A percentile compares a stretch with the other conserved stretches of the same genome.
phyloP scores from a whole-genome alignment of 1,140 invertebrate species.

The Bombus pyrosoma region DNA sequence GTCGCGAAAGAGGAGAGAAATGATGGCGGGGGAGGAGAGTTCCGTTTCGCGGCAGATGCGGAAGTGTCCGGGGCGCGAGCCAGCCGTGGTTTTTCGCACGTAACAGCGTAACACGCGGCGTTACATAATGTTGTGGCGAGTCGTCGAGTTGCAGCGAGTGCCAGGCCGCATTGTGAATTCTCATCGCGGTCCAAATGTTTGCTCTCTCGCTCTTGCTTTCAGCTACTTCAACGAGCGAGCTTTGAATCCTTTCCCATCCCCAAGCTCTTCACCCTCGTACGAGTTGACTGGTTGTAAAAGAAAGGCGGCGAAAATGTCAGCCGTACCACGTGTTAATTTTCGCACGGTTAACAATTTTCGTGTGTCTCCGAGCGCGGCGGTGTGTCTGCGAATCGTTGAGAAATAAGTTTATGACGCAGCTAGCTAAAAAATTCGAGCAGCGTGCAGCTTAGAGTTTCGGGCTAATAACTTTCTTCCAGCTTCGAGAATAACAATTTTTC shows the following conservation, averaged over 20 bases:
- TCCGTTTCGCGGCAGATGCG: neutral
- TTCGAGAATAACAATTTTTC: neutral
- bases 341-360: constrained; percentile 32
- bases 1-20: neutral
- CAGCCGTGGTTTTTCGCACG: constrained; percentile 42
- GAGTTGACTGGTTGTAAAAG: constrained; percentile 22
- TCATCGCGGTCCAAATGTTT: constrained; percentile 63
- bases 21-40: neutral
- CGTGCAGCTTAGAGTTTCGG: neutral
- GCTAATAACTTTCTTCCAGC: neutral
- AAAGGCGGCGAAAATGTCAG: constrained; percentile 21
- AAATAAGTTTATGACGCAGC: neutral
- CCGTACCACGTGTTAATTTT: constrained; percentile 38
- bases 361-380: neutral
- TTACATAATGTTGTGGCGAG: constrained; percentile 56
- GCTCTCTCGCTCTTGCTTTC: constrained; percentile 43
- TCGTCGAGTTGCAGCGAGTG: constrained; percentile 37
- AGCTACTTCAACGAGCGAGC: constrained; percentile 5
- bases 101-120: constrained; percentile 36
- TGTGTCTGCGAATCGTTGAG: neutral
- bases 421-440: neutral
- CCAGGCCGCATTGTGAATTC: constrained; percentile 61
- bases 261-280: neutral
- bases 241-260: constrained; percentile 33
- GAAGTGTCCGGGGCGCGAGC: constrained; percentile 7